Evolutionary conservation across 2,888 invertebrate genomes (phyloP).

Genomic region (Actias luna): DNA sequence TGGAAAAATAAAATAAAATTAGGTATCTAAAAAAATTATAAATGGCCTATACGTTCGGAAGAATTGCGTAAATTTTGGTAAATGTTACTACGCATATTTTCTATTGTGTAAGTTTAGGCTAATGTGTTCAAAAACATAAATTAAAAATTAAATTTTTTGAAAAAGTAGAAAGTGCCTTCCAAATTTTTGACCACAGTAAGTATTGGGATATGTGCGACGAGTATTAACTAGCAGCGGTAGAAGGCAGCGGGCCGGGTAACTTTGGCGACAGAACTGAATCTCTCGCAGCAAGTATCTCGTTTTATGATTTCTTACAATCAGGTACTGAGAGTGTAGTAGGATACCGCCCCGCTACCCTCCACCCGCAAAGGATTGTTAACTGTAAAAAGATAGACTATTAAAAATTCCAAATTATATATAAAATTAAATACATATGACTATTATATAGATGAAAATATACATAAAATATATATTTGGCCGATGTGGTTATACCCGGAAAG

Average conservation of each 20-base stretch:
- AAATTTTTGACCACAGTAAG: constrained; percentile 83
- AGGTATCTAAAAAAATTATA: constrained; percentile 63
- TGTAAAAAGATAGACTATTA: constrained; percentile 76
- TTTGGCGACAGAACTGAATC: constrained; percentile 21
- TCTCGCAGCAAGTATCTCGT: neutral
- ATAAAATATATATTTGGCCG: constrained; percentile 79
- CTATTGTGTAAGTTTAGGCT: constrained; percentile 85
- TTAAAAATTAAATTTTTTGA: constrained; percentile 78
- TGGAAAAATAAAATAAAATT: constrained; percentile 73
- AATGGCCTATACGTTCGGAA: constrained; percentile 78
- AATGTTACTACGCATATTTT: constrained; percentile 82
- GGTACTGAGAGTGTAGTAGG: constrained; percentile 26
- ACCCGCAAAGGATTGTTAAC: constrained; percentile 64
- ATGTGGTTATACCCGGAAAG: constrained; percentile 89
- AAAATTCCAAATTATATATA: constrained; percentile 81
- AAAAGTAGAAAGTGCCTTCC: constrained; percentile 92
- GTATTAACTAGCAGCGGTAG: constrained; percentile 50
- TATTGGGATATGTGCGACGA: constrained; percentile 83
- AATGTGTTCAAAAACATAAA: constrained; percentile 87
- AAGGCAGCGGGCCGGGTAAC: constrained; percentile 27
- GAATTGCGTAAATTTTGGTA: constrained; percentile 80
- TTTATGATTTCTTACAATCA: neutral
- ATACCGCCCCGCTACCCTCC: constrained; percentile 31
- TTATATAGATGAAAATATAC: constrained; percentile 80
- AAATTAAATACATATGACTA: constrained; percentile 80